phyloP scores from a whole-genome alignment of 2,888 invertebrate genomes.

The Aspidiotus rigidus region DNA sequence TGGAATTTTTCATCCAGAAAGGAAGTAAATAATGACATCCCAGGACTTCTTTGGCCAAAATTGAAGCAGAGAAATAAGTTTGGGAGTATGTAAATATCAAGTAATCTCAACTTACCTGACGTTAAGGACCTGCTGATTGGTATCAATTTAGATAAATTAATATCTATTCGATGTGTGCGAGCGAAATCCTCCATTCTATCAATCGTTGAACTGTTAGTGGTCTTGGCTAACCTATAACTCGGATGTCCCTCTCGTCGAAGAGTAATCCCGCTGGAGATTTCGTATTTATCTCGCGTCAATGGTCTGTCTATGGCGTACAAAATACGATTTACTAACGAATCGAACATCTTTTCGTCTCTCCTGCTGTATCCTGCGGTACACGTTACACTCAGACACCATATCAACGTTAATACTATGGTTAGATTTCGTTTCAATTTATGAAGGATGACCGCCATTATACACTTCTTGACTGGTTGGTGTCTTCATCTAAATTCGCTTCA shows the following conservation, averaged over 20 bases:
- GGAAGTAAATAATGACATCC: no score
- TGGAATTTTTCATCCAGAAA: no score
- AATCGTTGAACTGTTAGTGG: slow-evolving; percentile 45
- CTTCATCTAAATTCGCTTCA: slow-evolving; percentile 26
- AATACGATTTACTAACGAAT: slow-evolving; percentile 41
- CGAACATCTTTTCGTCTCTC: not conserved
- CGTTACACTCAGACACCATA: slow-evolving; percentile 26
- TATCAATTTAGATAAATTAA: slow-evolving; percentile 53
- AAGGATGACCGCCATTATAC: slow-evolving; percentile 26
- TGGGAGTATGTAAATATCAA: no score
- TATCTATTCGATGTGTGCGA: slow-evolving; percentile 53
- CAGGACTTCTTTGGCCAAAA: no score
- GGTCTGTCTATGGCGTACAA: slow-evolving; percentile 52
- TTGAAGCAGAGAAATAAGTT: no score
- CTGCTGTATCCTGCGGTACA: slow-evolving; percentile 2
- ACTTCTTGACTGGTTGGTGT: slow-evolving; percentile 16
- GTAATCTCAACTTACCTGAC: not conserved
- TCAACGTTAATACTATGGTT: slow-evolving; percentile 19
- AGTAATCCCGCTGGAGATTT: slow-evolving; percentile 52
- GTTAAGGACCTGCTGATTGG: slow-evolving; percentile 7
- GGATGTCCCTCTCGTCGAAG: slow-evolving; percentile 40
- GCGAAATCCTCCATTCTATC: slow-evolving; percentile 53
- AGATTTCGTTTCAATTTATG: slow-evolving; percentile 25
- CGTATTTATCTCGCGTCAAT: slow-evolving; percentile 49
- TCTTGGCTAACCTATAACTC: not conserved